These are phyloP conservation scores for Corapipo altera DNA, from an alignment of 2,113 vertebrate species.

Conservation along the genomic window DNA sequence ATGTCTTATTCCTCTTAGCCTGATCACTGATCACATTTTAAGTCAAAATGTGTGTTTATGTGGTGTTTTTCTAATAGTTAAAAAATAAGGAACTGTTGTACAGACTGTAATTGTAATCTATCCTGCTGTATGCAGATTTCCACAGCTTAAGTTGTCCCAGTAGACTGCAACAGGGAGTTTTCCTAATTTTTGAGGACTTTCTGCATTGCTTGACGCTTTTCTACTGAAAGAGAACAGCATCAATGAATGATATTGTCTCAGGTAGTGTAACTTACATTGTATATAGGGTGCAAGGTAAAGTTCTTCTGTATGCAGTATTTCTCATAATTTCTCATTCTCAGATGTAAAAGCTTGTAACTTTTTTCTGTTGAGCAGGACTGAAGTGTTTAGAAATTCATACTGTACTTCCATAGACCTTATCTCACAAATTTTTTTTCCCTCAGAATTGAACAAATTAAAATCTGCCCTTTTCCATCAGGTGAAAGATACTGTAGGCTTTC, in stretches of 20 bases:
- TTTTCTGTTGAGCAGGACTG: not conserved
- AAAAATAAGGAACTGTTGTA: not conserved
- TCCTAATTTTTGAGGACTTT: not conserved
- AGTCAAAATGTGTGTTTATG: not conserved
- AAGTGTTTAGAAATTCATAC: not conserved
- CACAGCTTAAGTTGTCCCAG: not conserved
- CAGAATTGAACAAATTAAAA: not conserved
- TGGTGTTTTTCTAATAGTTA: not conserved
- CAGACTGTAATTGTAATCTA: not conserved
- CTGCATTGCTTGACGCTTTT: not conserved
- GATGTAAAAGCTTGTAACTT: not conserved
- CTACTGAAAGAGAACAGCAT: not conserved
- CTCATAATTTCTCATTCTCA: not conserved
- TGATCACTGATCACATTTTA: not conserved
- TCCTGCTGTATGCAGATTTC: not conserved
- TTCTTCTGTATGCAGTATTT: not conserved
- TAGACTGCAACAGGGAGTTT: not conserved
- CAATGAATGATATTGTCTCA: rapidly evolving
- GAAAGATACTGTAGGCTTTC: not conserved
- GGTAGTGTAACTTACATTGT: rapidly evolving
- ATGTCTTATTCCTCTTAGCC: not conserved
- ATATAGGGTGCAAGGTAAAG: not conserved
- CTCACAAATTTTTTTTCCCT: not conserved
- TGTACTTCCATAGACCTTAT: not conserved
- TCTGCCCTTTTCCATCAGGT: not conserved